Percentiles rank a stretch among this genome's conserved stretches.
These are phyloP conservation scores for Apamea crenata DNA, from an alignment of 2,888 invertebrate species.

Conservation along the genomic window DNA sequence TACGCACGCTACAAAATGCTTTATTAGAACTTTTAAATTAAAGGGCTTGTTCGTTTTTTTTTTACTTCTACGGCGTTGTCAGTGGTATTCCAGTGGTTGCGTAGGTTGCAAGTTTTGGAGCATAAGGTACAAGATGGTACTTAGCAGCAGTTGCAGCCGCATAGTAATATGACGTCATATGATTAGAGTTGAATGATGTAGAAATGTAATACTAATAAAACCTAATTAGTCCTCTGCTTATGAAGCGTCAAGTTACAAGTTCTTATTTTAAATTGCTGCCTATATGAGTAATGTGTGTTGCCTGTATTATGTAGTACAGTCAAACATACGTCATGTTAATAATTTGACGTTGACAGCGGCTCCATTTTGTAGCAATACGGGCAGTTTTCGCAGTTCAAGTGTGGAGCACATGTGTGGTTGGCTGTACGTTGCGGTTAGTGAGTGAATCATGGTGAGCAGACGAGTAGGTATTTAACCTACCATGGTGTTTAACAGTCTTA, in stretches of 20 bases:
- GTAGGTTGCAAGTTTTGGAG: neutral
- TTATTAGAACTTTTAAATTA: neutral
- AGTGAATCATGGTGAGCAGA: slow-evolving; percentile 54
- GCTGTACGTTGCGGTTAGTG: slow-evolving; percentile 44
- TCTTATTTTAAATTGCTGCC: slow-evolving; percentile 33
- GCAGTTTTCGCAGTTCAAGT: neutral
- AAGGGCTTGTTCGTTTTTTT: neutral
- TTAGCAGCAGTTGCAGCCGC: neutral
- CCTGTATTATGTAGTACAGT: slow-evolving; percentile 16
- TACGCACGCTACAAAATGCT: neutral
- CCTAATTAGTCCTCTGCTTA: slow-evolving; percentile 38
- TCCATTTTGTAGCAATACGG: neutral
- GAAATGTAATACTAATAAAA: slow-evolving; percentile 35
- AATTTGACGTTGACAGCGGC: neutral
- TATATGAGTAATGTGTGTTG: slow-evolving; percentile 5
- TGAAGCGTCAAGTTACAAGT: slow-evolving; percentile 28
- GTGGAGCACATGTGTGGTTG: slow-evolving; percentile 8
- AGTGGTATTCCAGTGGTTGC: neutral
- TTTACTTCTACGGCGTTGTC: neutral
- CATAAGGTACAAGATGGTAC: neutral
- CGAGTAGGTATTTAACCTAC: slow-evolving; percentile 46
- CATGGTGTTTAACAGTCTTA: slow-evolving; percentile 52
- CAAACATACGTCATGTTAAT: neutral
- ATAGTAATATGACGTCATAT: neutral
- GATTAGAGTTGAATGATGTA: neutral